Evolutionary conservation across 1,140 invertebrate genomes (phyloP), one percentile per base, ranked within the genome.

Genomic region (Penaeus vannamei): DNA sequence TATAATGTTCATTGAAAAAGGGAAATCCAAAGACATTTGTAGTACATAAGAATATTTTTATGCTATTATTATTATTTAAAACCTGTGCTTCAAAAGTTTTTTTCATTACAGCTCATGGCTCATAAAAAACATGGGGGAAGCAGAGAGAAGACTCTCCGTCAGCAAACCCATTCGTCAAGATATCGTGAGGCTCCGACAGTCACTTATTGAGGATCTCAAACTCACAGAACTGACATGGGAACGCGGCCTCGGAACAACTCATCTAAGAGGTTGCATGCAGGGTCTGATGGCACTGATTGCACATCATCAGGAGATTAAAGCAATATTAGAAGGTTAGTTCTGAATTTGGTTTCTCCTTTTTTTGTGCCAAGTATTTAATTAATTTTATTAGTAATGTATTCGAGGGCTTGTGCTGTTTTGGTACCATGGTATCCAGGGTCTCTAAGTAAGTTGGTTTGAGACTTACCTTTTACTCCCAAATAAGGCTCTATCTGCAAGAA

Each of bases 221-320:
- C 90, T 97, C 1, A 94, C 93, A 60, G 94, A 95, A 88, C 94
- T 96, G 0, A 92, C 94, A 53, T 97, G 96, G 94, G 96, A 98
- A 90, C 97, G 96, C 92, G 97, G 97, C 22, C 98, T 97, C 97
- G 97, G 97, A 92, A 95, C 96, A 36, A 95, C 96, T 89, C 97
- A 98, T 92, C 97, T 97, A 92, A 94, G 96, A 90, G 97, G 97
- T 0, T 91, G 91, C 66, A 60, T 90, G 14, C 90, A 85, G 29
- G 89, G 90, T 22, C 91, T 93, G 1, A 77, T 79, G 84, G 94
- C 95, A 7, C 93, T 98, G 26, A 94, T 95, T 1, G 93, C 60
- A 22, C 84, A 90, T 81, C 90, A 91, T 61, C 86, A 79, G 14
- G 84, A 90, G 22, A 85, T 90, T 23, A 85, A 85, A 23, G 77